Conservation (phyloP, 1,140 invertebrate species). For the Aphidius ervi region DNA sequence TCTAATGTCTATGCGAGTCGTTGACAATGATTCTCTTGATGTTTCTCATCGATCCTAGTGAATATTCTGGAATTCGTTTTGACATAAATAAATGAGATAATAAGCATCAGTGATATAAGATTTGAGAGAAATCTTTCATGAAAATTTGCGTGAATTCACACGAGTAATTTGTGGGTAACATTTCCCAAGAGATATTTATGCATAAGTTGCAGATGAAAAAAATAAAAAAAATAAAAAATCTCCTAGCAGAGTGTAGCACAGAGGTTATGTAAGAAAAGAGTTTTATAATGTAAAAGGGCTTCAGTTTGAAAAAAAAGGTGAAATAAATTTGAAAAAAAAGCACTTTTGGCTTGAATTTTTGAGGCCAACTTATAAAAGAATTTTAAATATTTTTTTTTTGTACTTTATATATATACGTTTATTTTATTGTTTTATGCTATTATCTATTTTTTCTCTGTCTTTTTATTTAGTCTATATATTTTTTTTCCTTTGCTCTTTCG, state of each 20-base stretch:
- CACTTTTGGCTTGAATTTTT: slow-evolving; percentile 22
- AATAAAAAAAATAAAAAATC: neutral
- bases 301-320: no score
- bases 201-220: slow-evolving; percentile 12
- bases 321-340: slow-evolving; percentile 23
- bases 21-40: no score
- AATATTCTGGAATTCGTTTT: no score
- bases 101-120: neutral
- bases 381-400: no score
- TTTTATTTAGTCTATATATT: no score
- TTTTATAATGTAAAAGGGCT: no score
- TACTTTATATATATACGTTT: no score
- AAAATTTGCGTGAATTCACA: slow-evolving; percentile 16
- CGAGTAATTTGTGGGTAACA: slow-evolving; percentile 27
- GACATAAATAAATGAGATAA: neutral
- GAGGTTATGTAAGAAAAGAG: slow-evolving; percentile 5
- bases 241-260: slow-evolving; percentile 6
- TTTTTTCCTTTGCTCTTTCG: neutral
- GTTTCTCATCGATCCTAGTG: no score
- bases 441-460: no score
- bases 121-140: slow-evolving; percentile 5
- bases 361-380: neutral
- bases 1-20: no score
- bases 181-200: slow-evolving; percentile 25
- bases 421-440: no score